Conservation (phyloP, 30 jellyfish, hydroid and myxozoan genomes). For the Aurelia sp. region DNA sequence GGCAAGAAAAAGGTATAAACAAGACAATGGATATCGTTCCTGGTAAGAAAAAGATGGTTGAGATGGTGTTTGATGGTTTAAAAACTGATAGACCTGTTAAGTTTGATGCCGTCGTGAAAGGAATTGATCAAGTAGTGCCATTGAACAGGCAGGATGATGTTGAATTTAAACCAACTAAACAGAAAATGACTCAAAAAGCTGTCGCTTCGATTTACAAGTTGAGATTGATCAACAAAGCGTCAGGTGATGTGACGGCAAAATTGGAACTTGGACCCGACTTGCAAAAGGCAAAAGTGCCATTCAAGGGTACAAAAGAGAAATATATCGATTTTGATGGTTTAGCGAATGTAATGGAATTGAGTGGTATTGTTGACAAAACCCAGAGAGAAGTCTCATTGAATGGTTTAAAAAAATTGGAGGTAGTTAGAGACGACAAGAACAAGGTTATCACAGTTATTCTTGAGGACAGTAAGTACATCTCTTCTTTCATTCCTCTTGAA, state of each 20-base stretch:
- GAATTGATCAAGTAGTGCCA: constrained; percentile 7
- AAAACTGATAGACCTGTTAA: constrained; percentile 13
- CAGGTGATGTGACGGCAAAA: neutral
- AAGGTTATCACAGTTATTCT: neutral
- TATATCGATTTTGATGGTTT: constrained; percentile 1
- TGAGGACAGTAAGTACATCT: constrained; percentile 14
- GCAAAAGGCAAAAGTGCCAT: neutral
- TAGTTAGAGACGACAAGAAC: constrained; percentile 7
- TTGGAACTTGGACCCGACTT: constrained; percentile 14
- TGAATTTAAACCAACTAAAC: constrained; percentile 12
- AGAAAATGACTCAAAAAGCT: neutral
- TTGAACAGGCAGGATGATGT: constrained; percentile 15
- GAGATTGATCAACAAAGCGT: constrained; percentile 22
- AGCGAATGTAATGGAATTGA: neutral
- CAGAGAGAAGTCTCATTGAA: constrained; percentile 13
- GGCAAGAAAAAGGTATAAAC: constrained; percentile 10
- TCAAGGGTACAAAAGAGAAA: constrained; percentile 1
- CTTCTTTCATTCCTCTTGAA: neutral
- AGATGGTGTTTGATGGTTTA: constrained; percentile 5
- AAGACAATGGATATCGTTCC: constrained; percentile 4
- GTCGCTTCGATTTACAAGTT: constrained; percentile 9
- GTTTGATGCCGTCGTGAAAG: constrained; percentile 31
- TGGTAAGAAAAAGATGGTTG: neutral
- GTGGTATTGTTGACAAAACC: neutral
- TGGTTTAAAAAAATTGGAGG: constrained; percentile 1